Evolutionary conservation across 1,140 invertebrate genomes (phyloP).

Genomic region (Papilio xuthus): DNA sequence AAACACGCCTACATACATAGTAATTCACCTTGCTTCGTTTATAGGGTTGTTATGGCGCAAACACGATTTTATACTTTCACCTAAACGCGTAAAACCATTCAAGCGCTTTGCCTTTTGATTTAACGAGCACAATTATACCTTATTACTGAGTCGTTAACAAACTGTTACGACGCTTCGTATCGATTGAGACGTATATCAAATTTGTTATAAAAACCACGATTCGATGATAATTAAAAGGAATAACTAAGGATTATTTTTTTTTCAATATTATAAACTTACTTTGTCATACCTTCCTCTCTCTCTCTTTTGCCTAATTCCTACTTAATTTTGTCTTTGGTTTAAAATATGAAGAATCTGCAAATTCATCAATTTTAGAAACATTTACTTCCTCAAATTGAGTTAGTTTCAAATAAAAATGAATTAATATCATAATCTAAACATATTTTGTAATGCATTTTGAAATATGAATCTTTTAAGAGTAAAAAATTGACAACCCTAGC

Average conservation of each 20-base stretch:
- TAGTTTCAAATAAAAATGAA: too few species aligned
- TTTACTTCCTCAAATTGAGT: too few species aligned
- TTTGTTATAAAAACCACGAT: not conserved
- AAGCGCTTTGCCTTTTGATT: conserved; percentile 41
- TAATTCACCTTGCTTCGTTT: conserved; percentile 69
- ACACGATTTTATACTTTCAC: conserved; percentile 51
- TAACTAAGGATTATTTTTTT: not conserved
- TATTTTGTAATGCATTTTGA: not conserved
- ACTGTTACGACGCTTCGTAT: conserved; percentile 18
- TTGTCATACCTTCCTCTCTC: not conserved
- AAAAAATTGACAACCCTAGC: conserved; percentile 57
- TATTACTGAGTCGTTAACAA: conserved; percentile 8
- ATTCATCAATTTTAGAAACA: too few species aligned
- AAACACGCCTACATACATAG: conserved; percentile 69
- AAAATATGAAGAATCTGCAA: too few species aligned
- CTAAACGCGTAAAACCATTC: conserved; percentile 45
- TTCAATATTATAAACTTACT: not conserved
- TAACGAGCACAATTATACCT: conserved; percentile 31
- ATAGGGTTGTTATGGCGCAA: conserved; percentile 61
- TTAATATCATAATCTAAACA: too few species aligned
- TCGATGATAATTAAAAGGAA: not conserved
- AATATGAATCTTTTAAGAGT: not conserved
- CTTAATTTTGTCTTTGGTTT: too few species aligned
- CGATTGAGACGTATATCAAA: conserved; percentile 22
- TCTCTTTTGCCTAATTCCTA: not conserved